Conservation (phyloP, 2,797 vertebrate species). For the Poeciliopsis presidionis region DNA sequence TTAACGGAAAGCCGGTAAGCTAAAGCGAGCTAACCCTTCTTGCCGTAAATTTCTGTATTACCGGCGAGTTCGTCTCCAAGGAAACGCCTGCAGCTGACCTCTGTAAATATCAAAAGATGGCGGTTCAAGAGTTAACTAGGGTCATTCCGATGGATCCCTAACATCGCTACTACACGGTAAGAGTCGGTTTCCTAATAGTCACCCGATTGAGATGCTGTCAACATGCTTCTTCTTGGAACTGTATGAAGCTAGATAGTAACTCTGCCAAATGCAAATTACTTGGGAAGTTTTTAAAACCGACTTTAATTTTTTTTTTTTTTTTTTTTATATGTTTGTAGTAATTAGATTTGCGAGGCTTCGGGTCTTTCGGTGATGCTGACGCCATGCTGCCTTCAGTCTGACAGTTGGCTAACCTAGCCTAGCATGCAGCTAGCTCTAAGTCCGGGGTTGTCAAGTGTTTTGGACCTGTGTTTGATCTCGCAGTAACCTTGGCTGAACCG, state of each 20-base stretch:
- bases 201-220: not conserved
- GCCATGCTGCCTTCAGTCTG: not conserved
- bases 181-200: constrained; percentile 15
- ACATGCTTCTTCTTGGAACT: not conserved
- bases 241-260: not conserved
- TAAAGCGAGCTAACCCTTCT: not conserved
- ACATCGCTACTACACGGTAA: constrained; percentile 46
- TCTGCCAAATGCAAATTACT: not conserved
- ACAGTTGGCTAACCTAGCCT: constrained; percentile 18
- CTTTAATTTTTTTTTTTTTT: too few species aligned
- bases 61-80: rapidly evolving
- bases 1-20: not conserved
- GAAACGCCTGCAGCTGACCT: not conserved
- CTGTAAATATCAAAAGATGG: constrained; percentile 20
- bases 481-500: constrained; percentile 15
- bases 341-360: not conserved
- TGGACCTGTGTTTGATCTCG: not conserved
- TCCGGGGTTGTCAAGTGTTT: not conserved
- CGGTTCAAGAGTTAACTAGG: not conserved
- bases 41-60: constrained; percentile 3
- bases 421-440: constrained; percentile 14
- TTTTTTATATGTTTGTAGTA: not conserved
- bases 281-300: not conserved
- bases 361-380: not conserved
- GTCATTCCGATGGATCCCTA: constrained; percentile 10